Evolutionary conservation across 2,797 vertebrate genomes (phyloP), one percentile per base, ranked within the genome.

Genomic region (Tenualosa thibaudeaui): DNA sequence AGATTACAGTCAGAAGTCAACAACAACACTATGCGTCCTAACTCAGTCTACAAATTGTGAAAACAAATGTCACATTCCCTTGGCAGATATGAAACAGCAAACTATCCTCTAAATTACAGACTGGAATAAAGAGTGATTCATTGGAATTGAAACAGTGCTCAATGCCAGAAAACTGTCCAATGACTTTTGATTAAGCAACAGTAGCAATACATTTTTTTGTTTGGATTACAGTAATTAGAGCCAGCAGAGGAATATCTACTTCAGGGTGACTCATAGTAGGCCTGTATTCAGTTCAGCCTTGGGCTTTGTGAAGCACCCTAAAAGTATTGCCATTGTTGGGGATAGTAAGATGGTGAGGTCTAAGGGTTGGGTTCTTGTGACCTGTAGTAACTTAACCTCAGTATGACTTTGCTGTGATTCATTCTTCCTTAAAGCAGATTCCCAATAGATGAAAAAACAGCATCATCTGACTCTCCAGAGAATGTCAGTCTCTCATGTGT

Each of bases 371-470:
- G 71, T 81, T 84, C 81, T 54, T 85, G 87, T 86, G 87, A 90
- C 65, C 85, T 83, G 83, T 24, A 86, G 87, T 90, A 88, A 91
- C 86, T 81, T 83, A 88, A 85, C 87, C 86, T 85, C 31, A 12
- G 15, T 75, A 81, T 78, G 71, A 46, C 83, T 86, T 88, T 82
- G 82, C 78, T 51, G 31, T 88, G 88, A 90, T 62, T 91, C 86
- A 88, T 86, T n/a, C 58, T 9, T 62, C n/a, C 22, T 62, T 60
- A 7, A 60, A 24, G 58, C n/a, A 3, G 37, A 78, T 24, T 43
- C 37, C 40, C 19, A 6, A 8, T 40, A 22, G 13, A 46, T 22
- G 7, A 78, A 46, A 78, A 78, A 46, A 40, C 60, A 26, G 60
- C 65, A 71, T 37, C 65, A 68, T 17, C 37, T 68, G 71, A 78